Percentiles rank a stretch among this genome's conserved stretches.
These are phyloP conservation scores for Ploceus nigricollis DNA, from an alignment of 2,113 vertebrate genomes.

Conservation along the genomic window DNA sequence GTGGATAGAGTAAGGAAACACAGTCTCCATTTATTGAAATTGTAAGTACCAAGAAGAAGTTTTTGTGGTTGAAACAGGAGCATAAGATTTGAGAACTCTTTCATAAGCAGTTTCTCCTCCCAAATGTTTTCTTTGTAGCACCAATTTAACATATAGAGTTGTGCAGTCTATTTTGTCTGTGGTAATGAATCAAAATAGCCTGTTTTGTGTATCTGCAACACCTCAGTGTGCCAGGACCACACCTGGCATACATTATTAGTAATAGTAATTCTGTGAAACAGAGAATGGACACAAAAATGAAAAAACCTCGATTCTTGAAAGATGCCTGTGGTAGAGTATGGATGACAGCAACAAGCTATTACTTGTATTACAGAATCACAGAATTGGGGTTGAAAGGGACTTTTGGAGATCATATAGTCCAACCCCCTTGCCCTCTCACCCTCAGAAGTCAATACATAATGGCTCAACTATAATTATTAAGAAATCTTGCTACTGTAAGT, in stretches of 20 bases:
- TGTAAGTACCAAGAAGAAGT: neutral
- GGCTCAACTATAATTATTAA: neutral
- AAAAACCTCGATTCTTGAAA: neutral
- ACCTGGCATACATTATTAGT: neutral
- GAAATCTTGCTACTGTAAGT: neutral
- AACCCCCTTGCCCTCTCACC: accelerated
- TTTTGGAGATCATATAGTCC: neutral
- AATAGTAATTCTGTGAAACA: neutral
- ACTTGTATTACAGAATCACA: neutral
- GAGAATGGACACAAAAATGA: neutral
- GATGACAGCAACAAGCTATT: neutral
- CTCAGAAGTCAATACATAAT: neutral
- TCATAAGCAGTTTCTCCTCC: neutral
- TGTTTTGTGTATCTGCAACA: neutral
- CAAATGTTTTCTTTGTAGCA: neutral
- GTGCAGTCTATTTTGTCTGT: neutral
- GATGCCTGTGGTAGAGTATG: neutral
- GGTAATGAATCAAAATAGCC: neutral
- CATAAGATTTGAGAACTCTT: neutral
- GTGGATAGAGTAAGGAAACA: neutral
- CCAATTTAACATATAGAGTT: neutral
- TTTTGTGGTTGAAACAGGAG: neutral
- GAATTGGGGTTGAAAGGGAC: neutral
- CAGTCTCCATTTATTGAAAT: neutral
- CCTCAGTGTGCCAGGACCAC: neutral